Conservation (phyloP, 2,113 vertebrate species). For the Elephantulus edwardii region DNA sequence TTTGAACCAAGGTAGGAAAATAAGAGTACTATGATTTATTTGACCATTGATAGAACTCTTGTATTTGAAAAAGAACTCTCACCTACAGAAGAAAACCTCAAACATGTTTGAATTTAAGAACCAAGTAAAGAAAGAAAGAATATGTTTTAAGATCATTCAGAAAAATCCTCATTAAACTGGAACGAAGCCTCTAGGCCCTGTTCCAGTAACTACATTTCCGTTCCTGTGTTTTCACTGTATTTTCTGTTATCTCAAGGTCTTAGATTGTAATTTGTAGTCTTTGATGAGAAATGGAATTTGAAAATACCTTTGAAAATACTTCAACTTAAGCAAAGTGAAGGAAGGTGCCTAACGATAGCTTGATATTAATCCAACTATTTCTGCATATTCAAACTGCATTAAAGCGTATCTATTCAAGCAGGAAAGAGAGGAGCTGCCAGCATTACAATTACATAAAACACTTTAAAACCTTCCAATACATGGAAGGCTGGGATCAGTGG, state of each 20-base stretch:
- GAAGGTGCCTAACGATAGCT: conserved; percentile 49
- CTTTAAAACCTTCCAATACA: not conserved
- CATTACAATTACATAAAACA: conserved; percentile 14
- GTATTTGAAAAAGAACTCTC: too few species aligned
- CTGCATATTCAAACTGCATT: conserved; percentile 32
- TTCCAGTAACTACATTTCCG: not conserved
- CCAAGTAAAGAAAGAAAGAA: conserved; percentile 29
- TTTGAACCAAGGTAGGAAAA: not conserved
- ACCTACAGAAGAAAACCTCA: not conserved
- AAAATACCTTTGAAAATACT: conserved; percentile 47
- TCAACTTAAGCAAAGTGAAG: conserved; percentile 40
- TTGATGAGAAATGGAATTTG: conserved; percentile 29
- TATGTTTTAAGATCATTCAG: conserved; percentile 14
- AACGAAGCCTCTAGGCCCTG: not conserved
- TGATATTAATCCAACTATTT: conserved; percentile 1
- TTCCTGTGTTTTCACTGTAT: not conserved
- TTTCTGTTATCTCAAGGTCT: not conserved
- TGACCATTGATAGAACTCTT: too few species aligned
- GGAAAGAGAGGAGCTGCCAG: conserved; percentile 11
- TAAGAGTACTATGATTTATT: not conserved
- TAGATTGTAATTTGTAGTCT: not conserved
- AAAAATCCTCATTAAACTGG: conserved; percentile 7
- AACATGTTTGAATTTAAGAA: not conserved
- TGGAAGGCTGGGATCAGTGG: not conserved
- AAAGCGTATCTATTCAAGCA: conserved; percentile 49